These are phyloP conservation scores for Nyctalus aviator DNA, from an alignment of 2,797 vertebrate genomes.

Conservation along the genomic window DNA sequence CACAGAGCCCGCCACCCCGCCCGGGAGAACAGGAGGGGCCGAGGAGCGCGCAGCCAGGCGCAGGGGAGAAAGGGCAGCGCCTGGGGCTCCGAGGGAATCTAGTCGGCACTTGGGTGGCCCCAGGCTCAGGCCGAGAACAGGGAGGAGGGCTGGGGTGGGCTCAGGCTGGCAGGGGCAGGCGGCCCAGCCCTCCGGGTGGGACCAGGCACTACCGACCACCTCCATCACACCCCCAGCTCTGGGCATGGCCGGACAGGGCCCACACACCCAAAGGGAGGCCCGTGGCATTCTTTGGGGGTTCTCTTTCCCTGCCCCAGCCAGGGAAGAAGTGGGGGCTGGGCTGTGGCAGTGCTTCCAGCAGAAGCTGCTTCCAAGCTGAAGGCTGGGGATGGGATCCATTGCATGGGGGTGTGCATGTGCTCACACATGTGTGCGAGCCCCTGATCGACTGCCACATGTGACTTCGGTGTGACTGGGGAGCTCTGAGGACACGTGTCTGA, in stretches of 20 bases:
- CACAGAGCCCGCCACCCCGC: not conserved
- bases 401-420: not conserved
- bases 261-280: not conserved
- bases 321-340: not conserved
- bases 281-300: not conserved
- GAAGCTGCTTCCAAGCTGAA: not conserved
- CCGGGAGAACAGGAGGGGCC: not conserved
- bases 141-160: not conserved
- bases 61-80: not conserved
- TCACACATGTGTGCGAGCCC: not conserved
- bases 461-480: not conserved
- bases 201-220: conserved; percentile 54
- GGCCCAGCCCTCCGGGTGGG: not conserved
- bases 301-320: not conserved
- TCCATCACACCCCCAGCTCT: conserved; percentile 78
- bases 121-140: conserved; percentile 47
- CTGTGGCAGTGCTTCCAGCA: not conserved
- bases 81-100: not conserved
- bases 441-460: not conserved
- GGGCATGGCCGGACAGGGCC: no score
- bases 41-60: not conserved
- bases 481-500: not conserved
- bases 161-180: not conserved
- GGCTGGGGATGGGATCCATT: not conserved
- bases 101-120: conserved; percentile 73